Base-by-base conservation (phyloP, 1,140 invertebrate genomes). In the Meteorus sp. region DNA sequence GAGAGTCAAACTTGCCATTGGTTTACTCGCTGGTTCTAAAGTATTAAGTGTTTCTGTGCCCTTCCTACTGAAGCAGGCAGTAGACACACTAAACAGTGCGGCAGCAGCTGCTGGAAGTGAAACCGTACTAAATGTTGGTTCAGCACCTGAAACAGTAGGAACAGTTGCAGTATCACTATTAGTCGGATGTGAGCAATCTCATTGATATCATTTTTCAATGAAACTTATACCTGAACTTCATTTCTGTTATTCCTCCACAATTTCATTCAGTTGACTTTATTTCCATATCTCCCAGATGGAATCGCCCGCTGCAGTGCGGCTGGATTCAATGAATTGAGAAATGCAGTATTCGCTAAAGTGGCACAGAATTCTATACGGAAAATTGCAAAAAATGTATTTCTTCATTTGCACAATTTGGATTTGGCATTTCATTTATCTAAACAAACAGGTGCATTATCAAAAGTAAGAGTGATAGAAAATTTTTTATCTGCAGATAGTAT, bases 281-380 rank as follows among this genome's bases (percentile, higher is more conserved):
- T 45, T 20, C 64, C 56, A 70, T 75, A 43, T 17, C 59, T 39
- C 29, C 47, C 68, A 98, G 96, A 99, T 88, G 97, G 97, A 55
- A 82, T 95, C 61, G 95, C 96, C 1, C 83, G 97, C 68, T 89
- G 89, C 9, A 88, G 92, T 59, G 89, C 95, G 15, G 87, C 93
- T 1, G 90, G 90, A 43, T 97, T 98, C 72, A 98, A 98, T 79
- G 98, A 99, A 82, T 73, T 99, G 8, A 81, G 97, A 50, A 99
- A 99, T 82, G 96, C 97, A 6, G 94, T 99, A 17, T 99, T 99
- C 82, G 96, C 96, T 3, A 92, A 89, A 79, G 97, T 99, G n/a
- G 95, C 97, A 0, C 97, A 99, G 75, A 89, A 93, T 77, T 99
- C 97, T 5, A 98, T 99, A 62, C 80, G 97, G 47, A 88, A 89